phyloP scores from a whole-genome alignment of 2,888 invertebrate genomes.

The Nomada hirtipes region DNA sequence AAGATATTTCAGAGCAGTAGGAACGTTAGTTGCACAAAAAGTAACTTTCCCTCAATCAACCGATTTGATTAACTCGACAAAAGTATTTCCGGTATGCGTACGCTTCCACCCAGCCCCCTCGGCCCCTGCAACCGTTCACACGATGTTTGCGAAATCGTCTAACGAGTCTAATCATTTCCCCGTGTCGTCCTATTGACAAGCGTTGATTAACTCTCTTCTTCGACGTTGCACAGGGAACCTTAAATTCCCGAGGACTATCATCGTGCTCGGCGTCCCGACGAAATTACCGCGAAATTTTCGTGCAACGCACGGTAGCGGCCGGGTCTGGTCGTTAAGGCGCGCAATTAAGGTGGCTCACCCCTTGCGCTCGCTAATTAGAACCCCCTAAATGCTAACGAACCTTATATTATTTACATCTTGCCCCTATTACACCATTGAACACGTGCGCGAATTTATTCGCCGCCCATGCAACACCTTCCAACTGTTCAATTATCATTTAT shows the following conservation, averaged over 20 bases:
- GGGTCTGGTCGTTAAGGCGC: constrained; percentile 51
- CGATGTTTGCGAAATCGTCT: constrained; percentile 15
- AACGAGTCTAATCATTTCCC: constrained; percentile 36
- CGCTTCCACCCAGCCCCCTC: too few relatives aligned
- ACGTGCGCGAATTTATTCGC: constrained; percentile 15
- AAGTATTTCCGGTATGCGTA: too few relatives aligned
- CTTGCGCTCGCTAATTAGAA: constrained; percentile 42
- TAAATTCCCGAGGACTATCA: constrained; percentile 45
- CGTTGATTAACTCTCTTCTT: constrained; percentile 49
- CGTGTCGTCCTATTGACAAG: constrained; percentile 42
- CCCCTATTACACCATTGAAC: constrained; percentile 13
- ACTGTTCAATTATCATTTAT: neutral
- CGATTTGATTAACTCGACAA: too few relatives aligned
- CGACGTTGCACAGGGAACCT: constrained; percentile 7
- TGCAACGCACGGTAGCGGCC: constrained; percentile 31
- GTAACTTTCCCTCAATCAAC: too few relatives aligned
- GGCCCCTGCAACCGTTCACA: neutral
- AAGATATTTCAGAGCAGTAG: too few relatives aligned
- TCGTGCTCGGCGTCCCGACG: constrained; percentile 33
- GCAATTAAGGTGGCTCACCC: constrained; percentile 52
- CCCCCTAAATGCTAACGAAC: constrained; percentile 53
- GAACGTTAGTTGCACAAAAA: too few relatives aligned
- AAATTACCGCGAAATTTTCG: constrained; percentile 60
- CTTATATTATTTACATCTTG: constrained; percentile 36
- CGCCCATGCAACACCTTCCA: neutral